Evolutionary conservation across 2,113 vertebrate species (phyloP), one percentile per base, ranked within the genome.

Genomic region (Phaethornis superciliosus): DNA sequence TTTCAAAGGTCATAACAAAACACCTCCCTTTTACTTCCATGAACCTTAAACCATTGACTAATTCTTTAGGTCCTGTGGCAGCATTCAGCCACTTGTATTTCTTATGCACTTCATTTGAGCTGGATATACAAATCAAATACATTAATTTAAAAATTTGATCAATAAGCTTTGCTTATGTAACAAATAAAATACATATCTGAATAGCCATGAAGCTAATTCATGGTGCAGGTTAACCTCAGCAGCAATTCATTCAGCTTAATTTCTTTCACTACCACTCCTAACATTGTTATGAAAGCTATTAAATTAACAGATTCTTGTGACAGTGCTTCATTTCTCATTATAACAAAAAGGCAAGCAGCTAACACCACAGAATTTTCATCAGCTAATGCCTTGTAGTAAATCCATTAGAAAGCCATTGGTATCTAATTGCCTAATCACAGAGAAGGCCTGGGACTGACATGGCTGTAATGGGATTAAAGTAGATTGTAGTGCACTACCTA

Each of bases 381-480:
- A 96, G 90, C 87, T 97, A 97, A 97, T 97, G 93, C 89, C 80
- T 96, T 95, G 81, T 91, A 95, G 85, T 96, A 97, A 97, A 98
- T 93, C 96, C 81, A 97, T 97, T 98, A 97, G 91, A 97, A 94
- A 98, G 65, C 70, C 90, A 95, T 96, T 97, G 95, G 72, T 97
- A 97, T 97, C 94, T 98, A 97, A 98, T 97, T 97, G 96, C 96
- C 94, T 98, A 97, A 97, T 97, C 90, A 95, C 75, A 92, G 70
- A 5, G 37, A 91, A 94, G 94, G 72, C 95, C 96, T 94, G 86
- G 92, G 89, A 98, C 68, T 96, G 97, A 94, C 89, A 96, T 72
- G 93, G 35, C 56, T 87, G 70, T 98, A 98, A 98, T 97, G 81
- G 92, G 90, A 98, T 97, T 97, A 96, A 97, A 96, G 88, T 74